These are phyloP conservation scores for Eudyptes chrysolophus DNA, from an alignment of 2,113 vertebrate species.

Conservation along the genomic window DNA sequence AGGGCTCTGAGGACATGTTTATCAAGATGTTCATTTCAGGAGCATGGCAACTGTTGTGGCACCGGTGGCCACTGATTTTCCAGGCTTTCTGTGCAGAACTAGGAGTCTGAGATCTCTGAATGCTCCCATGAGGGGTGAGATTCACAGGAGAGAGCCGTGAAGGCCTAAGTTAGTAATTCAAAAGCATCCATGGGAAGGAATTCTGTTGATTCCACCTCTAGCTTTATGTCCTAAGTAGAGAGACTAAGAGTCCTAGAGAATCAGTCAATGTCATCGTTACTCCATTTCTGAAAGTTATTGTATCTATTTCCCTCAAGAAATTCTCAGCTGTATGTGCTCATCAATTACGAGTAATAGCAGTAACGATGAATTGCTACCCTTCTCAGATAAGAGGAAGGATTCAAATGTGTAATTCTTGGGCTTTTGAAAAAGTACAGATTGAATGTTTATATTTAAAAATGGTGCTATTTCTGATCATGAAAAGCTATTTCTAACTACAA, in stretches of 20 bases:
- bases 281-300: not conserved
- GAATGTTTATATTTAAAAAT: not conserved
- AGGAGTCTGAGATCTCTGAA: not conserved
- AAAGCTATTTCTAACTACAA: not conserved
- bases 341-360: not conserved
- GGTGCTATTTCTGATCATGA: not conserved
- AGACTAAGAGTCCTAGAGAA: not conserved
- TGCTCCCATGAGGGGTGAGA: not conserved
- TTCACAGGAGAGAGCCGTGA: not conserved
- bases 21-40: not conserved
- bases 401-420: not conserved
- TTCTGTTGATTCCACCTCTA: not conserved
- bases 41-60: not conserved
- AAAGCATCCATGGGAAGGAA: not conserved
- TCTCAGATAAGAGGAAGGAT: not conserved
- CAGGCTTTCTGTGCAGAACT: not conserved
- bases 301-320: not conserved
- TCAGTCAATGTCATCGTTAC: not conserved
- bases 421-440: not conserved
- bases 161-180: not conserved
- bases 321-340: not conserved
- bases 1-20: not conserved
- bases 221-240: not conserved
- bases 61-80: not conserved
- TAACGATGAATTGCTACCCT: not conserved